Conservation (phyloP, 2,797 vertebrate species). For the Meda fulgida region DNA sequence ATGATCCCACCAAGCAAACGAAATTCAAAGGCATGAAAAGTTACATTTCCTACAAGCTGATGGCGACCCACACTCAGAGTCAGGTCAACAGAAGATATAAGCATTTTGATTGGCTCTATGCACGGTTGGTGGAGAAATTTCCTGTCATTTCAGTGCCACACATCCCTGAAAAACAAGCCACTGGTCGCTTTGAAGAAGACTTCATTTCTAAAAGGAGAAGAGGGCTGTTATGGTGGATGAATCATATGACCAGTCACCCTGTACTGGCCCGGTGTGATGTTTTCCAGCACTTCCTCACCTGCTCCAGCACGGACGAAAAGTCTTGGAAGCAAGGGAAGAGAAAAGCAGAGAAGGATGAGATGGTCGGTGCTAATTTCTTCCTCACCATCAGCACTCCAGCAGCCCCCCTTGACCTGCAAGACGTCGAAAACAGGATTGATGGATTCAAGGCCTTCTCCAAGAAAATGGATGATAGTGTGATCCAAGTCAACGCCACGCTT, state of each 20-base stretch:
- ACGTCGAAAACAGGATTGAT: conserved; percentile 94
- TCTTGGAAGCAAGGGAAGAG: conserved; percentile 97
- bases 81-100: conserved; percentile 95
- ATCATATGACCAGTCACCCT: conserved; percentile 97
- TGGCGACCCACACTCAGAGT: conserved; percentile 89
- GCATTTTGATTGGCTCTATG: conserved; percentile 98
- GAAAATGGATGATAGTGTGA: conserved; percentile 93
- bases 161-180: conserved; percentile 97
- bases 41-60: conserved; percentile 96
- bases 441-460: conserved; percentile 95
- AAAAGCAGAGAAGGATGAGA: conserved; percentile 95
- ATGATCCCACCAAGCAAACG: conserved; percentile 97
- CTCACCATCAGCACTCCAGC: conserved; percentile 90
- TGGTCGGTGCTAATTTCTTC: conserved; percentile 98
- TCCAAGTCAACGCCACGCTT: conserved; percentile 91
- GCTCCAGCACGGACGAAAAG: conserved; percentile 92
- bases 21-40: conserved; percentile 99
- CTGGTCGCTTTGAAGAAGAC: conserved; percentile 97
- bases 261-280: conserved; percentile 92
- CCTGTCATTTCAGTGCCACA: conserved; percentile 96
- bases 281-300: conserved; percentile 96
- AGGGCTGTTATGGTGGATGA: conserved; percentile 97
- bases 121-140: conserved; percentile 93
- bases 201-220: conserved; percentile 97
- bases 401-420: conserved; percentile 87